These are phyloP conservation scores for Coturnix japonica DNA, from an alignment of 2,113 vertebrate species.

Conservation along the genomic window DNA sequence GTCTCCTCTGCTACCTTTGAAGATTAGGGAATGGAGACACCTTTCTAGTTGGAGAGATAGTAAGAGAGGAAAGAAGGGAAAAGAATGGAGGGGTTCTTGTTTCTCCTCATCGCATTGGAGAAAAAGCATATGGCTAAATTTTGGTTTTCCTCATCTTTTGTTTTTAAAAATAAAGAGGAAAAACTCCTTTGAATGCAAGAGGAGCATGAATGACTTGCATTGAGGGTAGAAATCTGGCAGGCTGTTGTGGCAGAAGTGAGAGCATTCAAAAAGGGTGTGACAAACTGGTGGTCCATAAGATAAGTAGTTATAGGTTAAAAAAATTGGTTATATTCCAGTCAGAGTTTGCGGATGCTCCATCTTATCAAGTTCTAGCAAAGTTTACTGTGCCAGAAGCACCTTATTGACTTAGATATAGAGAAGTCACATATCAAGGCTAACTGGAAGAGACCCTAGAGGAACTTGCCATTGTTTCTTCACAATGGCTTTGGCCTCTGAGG, in stretches of 20 bases:
- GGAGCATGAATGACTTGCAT: background rate
- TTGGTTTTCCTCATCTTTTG: fast-evolving
- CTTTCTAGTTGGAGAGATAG: background rate
- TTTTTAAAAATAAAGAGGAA: background rate
- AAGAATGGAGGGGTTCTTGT: background rate
- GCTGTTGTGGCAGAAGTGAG: background rate
- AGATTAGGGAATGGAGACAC: background rate
- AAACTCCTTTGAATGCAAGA: background rate
- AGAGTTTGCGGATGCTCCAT: background rate
- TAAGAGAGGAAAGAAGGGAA: background rate
- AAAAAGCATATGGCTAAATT: background rate
- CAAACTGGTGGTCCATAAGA: background rate
- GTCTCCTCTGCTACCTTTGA: background rate
- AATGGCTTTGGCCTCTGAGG: background rate
- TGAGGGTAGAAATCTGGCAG: background rate
- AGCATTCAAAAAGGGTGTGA: background rate
- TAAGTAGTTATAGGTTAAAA: background rate
- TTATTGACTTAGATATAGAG: background rate
- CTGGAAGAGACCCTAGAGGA: background rate
- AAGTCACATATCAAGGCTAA: background rate
- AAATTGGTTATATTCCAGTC: background rate
- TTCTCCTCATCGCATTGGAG: background rate
- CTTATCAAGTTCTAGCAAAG: background rate
- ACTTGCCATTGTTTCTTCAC: background rate
- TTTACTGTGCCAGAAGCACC: background rate